Base-by-base conservation (phyloP, 2,888 invertebrate genomes). In the Ochropleura plecta region DNA sequence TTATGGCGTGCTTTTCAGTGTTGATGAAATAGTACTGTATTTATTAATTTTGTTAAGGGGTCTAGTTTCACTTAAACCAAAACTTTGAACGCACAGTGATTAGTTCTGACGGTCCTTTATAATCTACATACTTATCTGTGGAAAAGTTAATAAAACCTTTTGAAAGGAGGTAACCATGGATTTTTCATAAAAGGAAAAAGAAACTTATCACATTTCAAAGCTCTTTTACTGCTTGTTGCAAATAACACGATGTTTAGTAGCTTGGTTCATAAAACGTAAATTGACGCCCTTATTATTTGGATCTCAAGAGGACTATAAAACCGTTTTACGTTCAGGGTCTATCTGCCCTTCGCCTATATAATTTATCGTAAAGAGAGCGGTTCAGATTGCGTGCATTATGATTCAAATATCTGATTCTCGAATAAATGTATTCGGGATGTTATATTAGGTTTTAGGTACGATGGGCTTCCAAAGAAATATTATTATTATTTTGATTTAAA, bases 281-380 rank as follows among this genome's bases (percentile, higher is more conserved):
- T 80, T 68, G 85, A 84, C 66, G 65, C 80, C 77, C 85, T 82
- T 83, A 82, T 84, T 84, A 85, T 84, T 72, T 71, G 53, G 40
- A 46, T 49, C 79, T 76, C 57, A 51, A 74, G 70, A 53, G 55
- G 72, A 60, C 69, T 60, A 80, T 84, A 85, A 84, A 84, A 62
- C 55, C 16, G 62, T 77, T 82, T 84, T 82, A 84, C 40, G 68
- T 71, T 62, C 67, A 68, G 76, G 63, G 63, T 64, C 71, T 78
- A 60, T 81, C 70, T 78, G 65, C 46, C 55, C 46, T 49, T 42
- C 30, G 59, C 53, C 46, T 62, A 57, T 66, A 73, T 70, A 82
- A 78, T 72, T 60, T 71, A 72, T 73, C 68, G 71, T 82, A 64
- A 84, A 79, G 53, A 70, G 63, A 49, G 46, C 12, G 44, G 68